These are phyloP conservation scores for Microtus montanus DNA, from an alignment of 2,113 vertebrate species.

Conservation along the genomic window DNA sequence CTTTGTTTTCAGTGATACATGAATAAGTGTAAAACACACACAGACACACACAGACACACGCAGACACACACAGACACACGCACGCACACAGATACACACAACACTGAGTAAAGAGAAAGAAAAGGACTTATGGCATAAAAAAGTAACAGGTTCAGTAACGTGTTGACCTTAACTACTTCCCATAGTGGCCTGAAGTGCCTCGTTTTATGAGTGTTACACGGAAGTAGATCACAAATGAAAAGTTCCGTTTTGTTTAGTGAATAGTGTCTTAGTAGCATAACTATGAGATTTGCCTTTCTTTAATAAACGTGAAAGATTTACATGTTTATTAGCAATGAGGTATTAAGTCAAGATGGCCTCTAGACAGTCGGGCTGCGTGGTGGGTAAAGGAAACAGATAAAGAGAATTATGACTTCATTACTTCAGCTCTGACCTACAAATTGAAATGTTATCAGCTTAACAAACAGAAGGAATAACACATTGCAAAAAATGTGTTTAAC, in stretches of 20 bases:
- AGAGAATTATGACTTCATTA: slow-evolving; percentile 43
- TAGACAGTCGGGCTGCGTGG: not conserved
- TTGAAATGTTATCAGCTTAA: slow-evolving; percentile 53
- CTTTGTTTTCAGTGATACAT: slow-evolving; percentile 33
- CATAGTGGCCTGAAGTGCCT: not conserved
- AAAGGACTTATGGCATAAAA: not conserved
- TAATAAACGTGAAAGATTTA: slow-evolving; percentile 47
- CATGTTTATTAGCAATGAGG: not conserved
- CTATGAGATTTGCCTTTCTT: not conserved
- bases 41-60: not conserved
- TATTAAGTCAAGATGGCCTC: not conserved
- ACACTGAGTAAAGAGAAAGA: not conserved
- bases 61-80: not conserved
- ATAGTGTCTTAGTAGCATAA: slow-evolving; percentile 5
- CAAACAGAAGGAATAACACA: slow-evolving; percentile 5
- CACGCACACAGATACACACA: not conserved
- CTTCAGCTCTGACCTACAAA: slow-evolving; percentile 36
- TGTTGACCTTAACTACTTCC: slow-evolving; percentile 58
- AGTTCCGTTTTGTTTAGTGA: not conserved
- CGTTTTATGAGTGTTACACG: slow-evolving; percentile 21
- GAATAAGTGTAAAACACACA: not conserved
- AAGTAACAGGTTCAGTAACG: not conserved
- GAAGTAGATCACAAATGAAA: slow-evolving; percentile 40
- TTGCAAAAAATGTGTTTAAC: not conserved
- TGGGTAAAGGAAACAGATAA: not conserved